Conservation (phyloP, 2,888 invertebrate genomes). For the Hypercompe scribonia region DNA sequence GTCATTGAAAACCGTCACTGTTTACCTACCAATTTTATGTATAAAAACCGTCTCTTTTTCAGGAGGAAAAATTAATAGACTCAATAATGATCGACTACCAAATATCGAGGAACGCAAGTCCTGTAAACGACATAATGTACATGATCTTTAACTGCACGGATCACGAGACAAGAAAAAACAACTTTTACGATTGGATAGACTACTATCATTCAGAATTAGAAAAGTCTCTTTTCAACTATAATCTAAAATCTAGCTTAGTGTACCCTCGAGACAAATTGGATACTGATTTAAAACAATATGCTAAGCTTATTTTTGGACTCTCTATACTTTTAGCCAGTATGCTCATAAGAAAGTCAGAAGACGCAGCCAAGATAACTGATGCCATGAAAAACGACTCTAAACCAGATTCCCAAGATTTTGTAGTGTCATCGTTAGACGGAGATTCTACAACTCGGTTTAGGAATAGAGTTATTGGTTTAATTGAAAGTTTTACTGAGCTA, state of each 20-base stretch:
- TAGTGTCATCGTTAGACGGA: conserved; percentile 20
- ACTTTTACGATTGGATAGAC: conserved; percentile 58
- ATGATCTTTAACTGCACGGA: conserved; percentile 57
- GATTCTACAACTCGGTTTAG: conserved; percentile 39
- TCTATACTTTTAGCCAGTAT: conserved; percentile 39
- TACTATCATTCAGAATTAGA: conserved; percentile 54
- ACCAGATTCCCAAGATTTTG: conserved; percentile 5
- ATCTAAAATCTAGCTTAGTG: conserved; percentile 43
- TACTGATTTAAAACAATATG: conserved; percentile 51
- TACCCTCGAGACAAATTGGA: conserved; percentile 54
- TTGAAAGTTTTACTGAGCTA: conserved; percentile 50
- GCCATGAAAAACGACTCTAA: conserved; percentile 20
- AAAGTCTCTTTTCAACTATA: conserved; percentile 44
- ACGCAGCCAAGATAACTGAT: conserved; percentile 40
- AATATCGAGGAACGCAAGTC: conserved; percentile 51
- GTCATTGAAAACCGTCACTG: background rate
- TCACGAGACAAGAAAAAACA: conserved; percentile 48
- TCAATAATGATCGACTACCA: conserved; percentile 67
- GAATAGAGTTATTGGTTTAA: conserved; percentile 45
- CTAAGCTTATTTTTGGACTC: conserved; percentile 40
- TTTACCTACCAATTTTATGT: background rate
- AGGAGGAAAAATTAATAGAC: conserved; percentile 51
- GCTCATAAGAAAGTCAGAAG: conserved; percentile 45
- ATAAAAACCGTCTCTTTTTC: conserved; percentile 35
- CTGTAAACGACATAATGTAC: conserved; percentile 60